A percentile compares a stretch with the other conserved stretches of the same genome.
Conservation (phyloP, 2,888 invertebrate genomes). For the Hermaeophaga mercurialis region DNA sequence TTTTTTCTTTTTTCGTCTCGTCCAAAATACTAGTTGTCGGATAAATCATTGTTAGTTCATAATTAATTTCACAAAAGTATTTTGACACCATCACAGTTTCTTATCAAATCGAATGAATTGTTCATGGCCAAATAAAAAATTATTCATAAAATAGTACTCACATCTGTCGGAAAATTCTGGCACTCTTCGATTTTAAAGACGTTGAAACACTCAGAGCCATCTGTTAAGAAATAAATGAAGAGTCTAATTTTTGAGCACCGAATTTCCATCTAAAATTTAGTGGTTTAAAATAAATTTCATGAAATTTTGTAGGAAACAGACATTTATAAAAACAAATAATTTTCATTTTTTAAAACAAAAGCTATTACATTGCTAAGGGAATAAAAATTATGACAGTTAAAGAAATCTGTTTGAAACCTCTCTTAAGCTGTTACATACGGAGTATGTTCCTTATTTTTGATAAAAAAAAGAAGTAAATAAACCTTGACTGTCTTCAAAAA, state of each 20-base stretch:
- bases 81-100: constrained; percentile 58
- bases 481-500: too few species aligned
- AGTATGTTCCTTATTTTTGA: too few species aligned
- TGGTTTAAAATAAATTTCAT: background rate
- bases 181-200: constrained; percentile 38
- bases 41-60: constrained; percentile 55
- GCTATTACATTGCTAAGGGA: background rate
- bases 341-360: constrained; percentile 13
- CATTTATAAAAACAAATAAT: constrained; percentile 15
- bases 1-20: constrained; percentile 47
- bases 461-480: too few species aligned
- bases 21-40: constrained; percentile 46
- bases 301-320: background rate
- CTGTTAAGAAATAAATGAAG: constrained; percentile 20
- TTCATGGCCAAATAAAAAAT: constrained; percentile 43
- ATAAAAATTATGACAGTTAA: too few species aligned
- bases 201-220: constrained; percentile 27
- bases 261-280: background rate
- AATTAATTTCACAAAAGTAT: constrained; percentile 53
- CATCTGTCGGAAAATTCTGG: constrained; percentile 43
- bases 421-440: too few species aligned
- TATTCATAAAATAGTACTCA: constrained; percentile 39
- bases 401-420: too few species aligned
- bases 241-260: constrained; percentile 7
- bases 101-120: constrained; percentile 49